phyloP scores from a whole-genome alignment of 2,888 invertebrate species.

The Drosophila demipolita region DNA sequence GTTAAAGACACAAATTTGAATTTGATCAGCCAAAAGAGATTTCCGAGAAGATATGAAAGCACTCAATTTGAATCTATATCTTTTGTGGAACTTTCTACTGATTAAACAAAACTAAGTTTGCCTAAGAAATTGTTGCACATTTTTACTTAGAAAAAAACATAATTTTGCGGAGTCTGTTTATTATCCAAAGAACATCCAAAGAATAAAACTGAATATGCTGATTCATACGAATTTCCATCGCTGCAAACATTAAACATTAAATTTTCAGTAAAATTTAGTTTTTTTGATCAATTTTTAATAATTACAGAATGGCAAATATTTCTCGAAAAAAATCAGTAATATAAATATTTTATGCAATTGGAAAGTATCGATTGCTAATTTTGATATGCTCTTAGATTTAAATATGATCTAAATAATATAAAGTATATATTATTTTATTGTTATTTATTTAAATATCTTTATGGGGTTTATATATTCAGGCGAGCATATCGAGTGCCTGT shows the following conservation, averaged over 20 bases:
- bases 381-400: background rate
- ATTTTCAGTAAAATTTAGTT: background rate
- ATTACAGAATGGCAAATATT: background rate
- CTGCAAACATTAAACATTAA: background rate
- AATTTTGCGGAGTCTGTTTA: background rate
- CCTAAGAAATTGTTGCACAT: background rate
- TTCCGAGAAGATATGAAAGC: background rate
- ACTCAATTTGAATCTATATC: background rate
- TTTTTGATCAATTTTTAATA: background rate
- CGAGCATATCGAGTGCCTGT: background rate
- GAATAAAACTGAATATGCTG: background rate
- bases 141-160: background rate
- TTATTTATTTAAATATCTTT: background rate
- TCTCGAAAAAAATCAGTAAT: background rate
- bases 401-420: background rate
- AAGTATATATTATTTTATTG: too few species aligned
- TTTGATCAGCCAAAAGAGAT: background rate
- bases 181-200: constrained; percentile 4
- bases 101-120: background rate
- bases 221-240: constrained; percentile 18
- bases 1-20: background rate
- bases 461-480: too few species aligned
- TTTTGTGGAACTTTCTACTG: background rate
- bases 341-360: background rate
- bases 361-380: background rate